Evolutionary conservation across 2,113 vertebrate genomes (phyloP).

Genomic region (Carettochelys insculpta): DNA sequence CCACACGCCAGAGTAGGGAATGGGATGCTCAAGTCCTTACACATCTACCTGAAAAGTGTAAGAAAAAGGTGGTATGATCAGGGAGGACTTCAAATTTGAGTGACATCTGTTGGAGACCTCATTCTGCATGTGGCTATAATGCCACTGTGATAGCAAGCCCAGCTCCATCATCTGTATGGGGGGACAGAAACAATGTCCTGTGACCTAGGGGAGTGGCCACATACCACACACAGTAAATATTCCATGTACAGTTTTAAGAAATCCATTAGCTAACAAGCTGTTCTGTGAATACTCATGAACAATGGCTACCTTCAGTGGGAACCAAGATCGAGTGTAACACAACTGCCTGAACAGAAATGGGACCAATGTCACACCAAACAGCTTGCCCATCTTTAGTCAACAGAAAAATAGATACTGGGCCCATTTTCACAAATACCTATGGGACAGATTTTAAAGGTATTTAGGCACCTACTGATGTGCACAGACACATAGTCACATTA

Average conservation of each 20-base stretch:
- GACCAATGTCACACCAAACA: background rate
- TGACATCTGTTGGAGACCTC: too few relatives aligned
- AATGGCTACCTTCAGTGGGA: background rate
- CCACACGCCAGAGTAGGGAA: background rate
- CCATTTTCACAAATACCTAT: constrained; percentile 13
- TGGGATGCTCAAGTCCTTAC: too few relatives aligned
- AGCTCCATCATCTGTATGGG: constrained; percentile 25
- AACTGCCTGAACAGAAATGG: background rate
- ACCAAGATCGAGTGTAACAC: background rate
- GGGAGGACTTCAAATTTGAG: too few relatives aligned
- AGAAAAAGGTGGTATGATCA: too few relatives aligned
- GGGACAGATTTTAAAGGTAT: too few relatives aligned
- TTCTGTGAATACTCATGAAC: background rate
- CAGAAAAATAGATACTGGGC: background rate
- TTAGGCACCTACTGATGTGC: too few relatives aligned
- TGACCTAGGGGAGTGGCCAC: constrained; percentile 3
- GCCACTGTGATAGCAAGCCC: too few relatives aligned
- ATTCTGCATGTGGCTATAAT: too few relatives aligned
- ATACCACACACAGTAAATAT: constrained; percentile 16
- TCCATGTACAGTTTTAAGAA: constrained; percentile 27
- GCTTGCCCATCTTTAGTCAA: background rate
- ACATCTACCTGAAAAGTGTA: too few relatives aligned
- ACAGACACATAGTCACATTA: too few relatives aligned
- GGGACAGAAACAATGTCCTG: constrained; percentile 46
- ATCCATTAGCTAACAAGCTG: background rate